phyloP scores from a whole-genome alignment of 2,888 invertebrate species.

The Nomada ferruginata region DNA sequence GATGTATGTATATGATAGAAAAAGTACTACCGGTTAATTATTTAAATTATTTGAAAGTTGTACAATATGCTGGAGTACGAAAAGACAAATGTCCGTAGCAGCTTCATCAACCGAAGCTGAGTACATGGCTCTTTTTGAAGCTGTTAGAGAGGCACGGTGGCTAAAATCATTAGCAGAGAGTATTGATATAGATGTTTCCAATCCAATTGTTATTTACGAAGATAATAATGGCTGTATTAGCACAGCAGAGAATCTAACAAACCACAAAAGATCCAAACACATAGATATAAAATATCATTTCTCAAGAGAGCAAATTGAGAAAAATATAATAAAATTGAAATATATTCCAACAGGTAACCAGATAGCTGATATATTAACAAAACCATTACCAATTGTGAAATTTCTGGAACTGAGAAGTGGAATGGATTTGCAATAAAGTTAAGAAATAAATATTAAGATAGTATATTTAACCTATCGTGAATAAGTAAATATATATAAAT shows the following conservation, averaged over 20 bases:
- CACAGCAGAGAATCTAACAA: slow-evolving; percentile 67
- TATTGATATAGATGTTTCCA: slow-evolving; percentile 63
- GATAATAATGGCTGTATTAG: slow-evolving; percentile 70
- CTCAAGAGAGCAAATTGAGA: slow-evolving; percentile 13
- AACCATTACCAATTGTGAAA: not conserved
- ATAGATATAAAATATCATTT: slow-evolving; percentile 76
- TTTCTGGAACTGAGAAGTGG: not conserved
- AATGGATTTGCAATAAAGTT: slow-evolving; percentile 23
- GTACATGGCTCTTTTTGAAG: slow-evolving; percentile 72
- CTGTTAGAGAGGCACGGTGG: slow-evolving; percentile 75
- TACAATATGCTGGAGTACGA: slow-evolving; percentile 66
- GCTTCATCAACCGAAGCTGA: not conserved
- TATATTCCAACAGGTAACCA: slow-evolving; percentile 7
- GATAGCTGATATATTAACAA: not conserved
- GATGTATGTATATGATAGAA: slow-evolving; percentile 16
- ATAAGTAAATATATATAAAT: not conserved
- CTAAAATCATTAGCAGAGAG: slow-evolving; percentile 70
- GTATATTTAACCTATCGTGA: not conserved
- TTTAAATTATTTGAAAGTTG: slow-evolving; percentile 58
- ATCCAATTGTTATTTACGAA: slow-evolving; percentile 37
- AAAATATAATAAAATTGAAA: slow-evolving; percentile 1
- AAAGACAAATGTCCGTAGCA: slow-evolving; percentile 20
- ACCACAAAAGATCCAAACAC: slow-evolving; percentile 57
- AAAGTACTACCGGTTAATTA: slow-evolving; percentile 60
- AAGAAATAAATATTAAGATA: not conserved